Base-by-base conservation (phyloP, 1,140 invertebrate genomes). In the Hetaerina americana region DNA sequence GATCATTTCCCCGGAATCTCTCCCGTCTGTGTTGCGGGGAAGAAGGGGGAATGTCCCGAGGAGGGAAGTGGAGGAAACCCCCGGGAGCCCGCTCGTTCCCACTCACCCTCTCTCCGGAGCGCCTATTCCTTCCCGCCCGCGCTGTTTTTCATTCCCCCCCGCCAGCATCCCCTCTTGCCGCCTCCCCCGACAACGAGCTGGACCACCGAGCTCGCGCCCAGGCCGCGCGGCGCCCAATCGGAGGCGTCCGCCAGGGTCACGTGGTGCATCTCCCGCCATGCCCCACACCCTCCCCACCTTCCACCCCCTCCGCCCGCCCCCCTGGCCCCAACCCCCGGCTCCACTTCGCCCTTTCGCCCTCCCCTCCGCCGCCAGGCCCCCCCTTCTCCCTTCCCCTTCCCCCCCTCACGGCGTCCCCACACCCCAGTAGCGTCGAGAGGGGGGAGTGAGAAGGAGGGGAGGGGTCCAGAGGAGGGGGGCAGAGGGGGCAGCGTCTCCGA, bases 371-470 rank as follows among this genome's bases (percentile, higher is more conserved):
- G 22, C 12, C 49, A 22, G 49, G 22, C 12, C 12, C 49, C 49
- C 49, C 49, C 49, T 57, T 12, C 22, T 12, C 22, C 12, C 22
- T 57, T 57, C 22, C 22, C 12, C 22, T 12, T 57, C 49, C 49
- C 12, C 49, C 22, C 49, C 22, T 12, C 22, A 81, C 81, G 78
- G 78, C 78, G 77, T 80, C 79, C 80, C 80, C 77, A 79, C 74
- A 76, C 78, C 79, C 78, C 78, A 77, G 80, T 79, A 79, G 79
- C n/a, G 12, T 57, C 49, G 49, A 12, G 12, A 12, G 12, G 12
- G 12, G 12, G 12, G 49, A 57, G 49, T 12, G 49, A 57, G 49
- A 57, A n/a, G n/a, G 49, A 57, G n/a, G n/a, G 12, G n/a, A 57
- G n/a, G n/a, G n/a, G n/a, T n/a, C n/a, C n/a, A n/a, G n/a, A n/a